Base-by-base conservation (phyloP, 53 echinoderm and acorn worm species). In the Astropecten irregularis region DNA sequence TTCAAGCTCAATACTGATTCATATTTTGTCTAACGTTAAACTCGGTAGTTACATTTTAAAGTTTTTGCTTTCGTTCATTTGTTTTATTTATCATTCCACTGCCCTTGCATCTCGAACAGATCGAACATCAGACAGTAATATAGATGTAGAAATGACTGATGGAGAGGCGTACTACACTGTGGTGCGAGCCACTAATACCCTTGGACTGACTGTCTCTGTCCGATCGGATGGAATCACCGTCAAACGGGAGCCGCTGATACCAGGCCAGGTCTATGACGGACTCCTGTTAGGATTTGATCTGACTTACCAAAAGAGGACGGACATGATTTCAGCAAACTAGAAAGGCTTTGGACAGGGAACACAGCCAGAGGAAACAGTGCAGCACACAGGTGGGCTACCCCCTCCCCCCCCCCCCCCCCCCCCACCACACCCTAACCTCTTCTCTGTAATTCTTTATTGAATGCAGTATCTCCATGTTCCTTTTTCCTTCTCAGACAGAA, bases 191-290 rank as follows among this genome's bases (percentile, higher is more conserved):
- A 85, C 85, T 25, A 89, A 89, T 37, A 47, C 57, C 34, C 59
- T 89, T 15, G 84, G 84, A 18, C 22, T 67, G 22, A 39, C 84
- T 22, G 25, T 65, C 46, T 49, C 60, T 14, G 34, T 67, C 8
- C 66, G 84, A n/a, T 84, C 89, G 18, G 84, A 89, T 59, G 84
- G 89, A 15, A 76, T 89, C 54, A 85, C 89, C 1, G 57, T 89
- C 27, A 23, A 84, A 26, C 55, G 67, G 19, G 77, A 89, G 14
- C 89, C 76, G 20, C 34, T 89, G 33, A 73, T 89, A 56, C 89
- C 89, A 4, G 89, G 89, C 21, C 77, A 57, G 22, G 89, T 89
- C 21, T 83, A 39, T 13, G 89, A 89, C 85, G 89, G 89, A 13
- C 66, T 58, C 46, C 48, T 89, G 2, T 46, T 68, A 21, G 89